phyloP scores from a whole-genome alignment of 2,888 invertebrate species.

The Eupithecia exiguata region DNA sequence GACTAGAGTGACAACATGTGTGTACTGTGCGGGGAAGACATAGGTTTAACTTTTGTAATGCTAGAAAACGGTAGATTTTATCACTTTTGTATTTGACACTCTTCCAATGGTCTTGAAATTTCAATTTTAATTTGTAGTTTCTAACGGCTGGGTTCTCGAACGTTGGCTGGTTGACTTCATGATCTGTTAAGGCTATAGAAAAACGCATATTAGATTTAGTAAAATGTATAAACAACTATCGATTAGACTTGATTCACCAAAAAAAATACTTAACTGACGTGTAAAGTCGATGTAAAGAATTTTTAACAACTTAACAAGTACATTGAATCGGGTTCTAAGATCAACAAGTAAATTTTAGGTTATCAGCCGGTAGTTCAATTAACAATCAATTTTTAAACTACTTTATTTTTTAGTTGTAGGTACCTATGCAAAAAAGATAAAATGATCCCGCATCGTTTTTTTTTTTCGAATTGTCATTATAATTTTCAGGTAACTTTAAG shows the following conservation, averaged over 20 bases:
- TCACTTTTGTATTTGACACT: conserved; percentile 51
- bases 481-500: too few species aligned
- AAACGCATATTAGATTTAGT: background rate
- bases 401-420: too few species aligned
- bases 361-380: too few species aligned
- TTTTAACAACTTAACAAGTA: too few species aligned
- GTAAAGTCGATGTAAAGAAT: background rate
- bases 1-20: background rate
- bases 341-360: too few species aligned
- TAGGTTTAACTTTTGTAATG: conserved; percentile 21
- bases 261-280: background rate
- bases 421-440: too few species aligned
- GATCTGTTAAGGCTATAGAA: background rate
- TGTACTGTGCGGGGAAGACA: conserved; percentile 29
- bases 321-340: too few species aligned
- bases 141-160: background rate
- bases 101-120: conserved; percentile 29
- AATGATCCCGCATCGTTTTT: too few species aligned
- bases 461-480: too few species aligned
- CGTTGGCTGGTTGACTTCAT: background rate
- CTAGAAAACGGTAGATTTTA: conserved; percentile 35
- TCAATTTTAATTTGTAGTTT: conserved; percentile 10
- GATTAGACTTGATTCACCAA: background rate
- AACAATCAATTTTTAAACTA: too few species aligned
- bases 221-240: background rate